Evolutionary conservation across 1,140 invertebrate genomes (phyloP), one percentile per base, ranked within the genome.

Genomic region (Mamestra configurata): DNA sequence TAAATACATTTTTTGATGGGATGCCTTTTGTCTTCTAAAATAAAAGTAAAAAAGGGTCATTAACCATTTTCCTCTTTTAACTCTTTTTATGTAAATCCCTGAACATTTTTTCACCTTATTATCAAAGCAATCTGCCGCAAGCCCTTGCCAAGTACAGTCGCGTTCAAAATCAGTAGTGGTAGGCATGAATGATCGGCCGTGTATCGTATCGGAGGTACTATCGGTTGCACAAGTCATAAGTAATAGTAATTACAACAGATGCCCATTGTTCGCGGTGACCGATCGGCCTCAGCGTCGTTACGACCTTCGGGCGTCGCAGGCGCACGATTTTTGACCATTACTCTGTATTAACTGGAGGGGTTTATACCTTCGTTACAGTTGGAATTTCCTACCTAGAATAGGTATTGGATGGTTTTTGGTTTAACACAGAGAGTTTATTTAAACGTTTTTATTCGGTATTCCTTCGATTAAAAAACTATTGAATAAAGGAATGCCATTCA

Each of bases 211-310:
- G 66, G 61, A 22, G 53, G 72, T 83, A 84, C 80, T 89, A 91
- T 93, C 88, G 80, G 77, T 92, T 92, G 89, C 91, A 84, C 91
- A 92, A 93, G 82, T 81, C 82, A 80, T 89, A 89, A 92, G 87
- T 90, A 91, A 90, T 91, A 93, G 89, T 93, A 93, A 93, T 93
- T 94, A 94, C 92, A 93, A 93, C 90, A 86, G 93, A 94, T 93
- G 92, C 82, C 90, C 86, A 93, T 94, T 94, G 93, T 94, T 93
- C 89, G 79, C 79, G 85, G 86, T 90, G 89, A 88, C 91, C 86
- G 89, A 90, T 86, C 86, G 91, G 86, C 86, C 87, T 88, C 83
- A 84, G 79, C 82, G 77, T 82, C 83, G 77, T 61, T 66, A 46
- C 84, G 89, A 90, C 92, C 92, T 94, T 93, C 91, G 84, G 71